Evolutionary conservation across 2,888 invertebrate species (phyloP), one percentile per base, ranked within the genome.

Genomic region (Orchesella flavescens): DNA sequence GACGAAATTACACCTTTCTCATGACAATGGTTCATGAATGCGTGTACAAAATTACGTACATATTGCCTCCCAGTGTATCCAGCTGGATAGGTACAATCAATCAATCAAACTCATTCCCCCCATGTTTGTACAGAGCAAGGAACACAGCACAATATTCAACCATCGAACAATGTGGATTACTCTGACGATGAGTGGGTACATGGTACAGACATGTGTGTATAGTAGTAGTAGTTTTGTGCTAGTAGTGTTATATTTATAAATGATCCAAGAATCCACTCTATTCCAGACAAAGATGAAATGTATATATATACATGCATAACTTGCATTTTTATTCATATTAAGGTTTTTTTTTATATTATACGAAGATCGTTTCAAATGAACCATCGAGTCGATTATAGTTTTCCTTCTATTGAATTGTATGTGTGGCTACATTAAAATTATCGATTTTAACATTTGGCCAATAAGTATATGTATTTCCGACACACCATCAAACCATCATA

Each of bases 11-110:
- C 74, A 74, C 74, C 63, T 74, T 74, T 74, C 63, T 46, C 63
- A 13, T 63, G 63, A 74, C 74, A 74, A 74, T 74, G 24, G 61
- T 46, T 17, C 63, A 63, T 74, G 74, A 74, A 74, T 74, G 74
- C 74, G 74, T 74, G 63, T 63, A 74, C 74, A 63, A 74, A 74
- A 74, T 74, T 74, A 74, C 49, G 74, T 61, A 74, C 74, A 74
- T 46, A 74, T 74, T 74, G 49, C 74, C 59, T 59, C 72, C 59
- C 59, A 59, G 17, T 19, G n/a, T 73, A 44, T 19, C 13, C 13
- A 44, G 73, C 23, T 15, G 21, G 65, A 65, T 12, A 65, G 74
- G 74, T 63, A 74, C 74, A 74, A 74, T 74, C 74, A 74, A 74
- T 74, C 74, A 74, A 74, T 74, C 74, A 74, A 74, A 49, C 21